Base-by-base conservation (phyloP, 2,888 invertebrate genomes). In the Drosophila lutescens region DNA sequence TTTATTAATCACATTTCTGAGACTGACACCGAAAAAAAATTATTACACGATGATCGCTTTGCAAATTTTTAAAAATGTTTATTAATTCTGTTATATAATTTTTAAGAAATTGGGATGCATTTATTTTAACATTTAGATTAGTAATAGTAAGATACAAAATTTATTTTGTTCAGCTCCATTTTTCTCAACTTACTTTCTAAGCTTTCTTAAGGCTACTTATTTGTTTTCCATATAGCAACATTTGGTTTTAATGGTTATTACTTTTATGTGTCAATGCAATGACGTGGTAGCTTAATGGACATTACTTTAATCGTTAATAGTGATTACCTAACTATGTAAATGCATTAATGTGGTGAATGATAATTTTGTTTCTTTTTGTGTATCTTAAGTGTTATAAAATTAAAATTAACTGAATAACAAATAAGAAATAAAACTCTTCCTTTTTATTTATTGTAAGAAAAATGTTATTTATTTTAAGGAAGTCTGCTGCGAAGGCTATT, bases 161-260 rank as follows among this genome's bases (percentile, higher is more conserved):
- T 8, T 8, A 30, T 30, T 30, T 30, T 30, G 8, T 30, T 30
- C 30, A 30, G 8, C 8, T 1, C 8, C 30, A 30, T 30, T 30
- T 10, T 15, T 6, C 9, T 20, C 3, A 3, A 13, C 8, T 20
- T 20, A 30, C 20, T 61, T 38, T 46, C 30, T 20, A n/a, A 15
- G n/a, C 56, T 13, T 44, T 30, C 13, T 17, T 38, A 13, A 10
- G 6, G 32, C 8, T 4, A 17, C 13, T 20, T 32, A 26, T 20
- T 51, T 36, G 12, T 17, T 49, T 55, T 9, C 13, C 34, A 36
- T 26, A 8, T n/a, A 10, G 17, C 9, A 26, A 23, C 20, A 49
- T 59, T 47, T 40, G 15, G 12, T 30, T 57, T 50, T 50, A n/a
- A 17, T n/a, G 71, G 38, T 57, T 40, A 26, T 40, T 23, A 20